Conservation (phyloP, 2,888 invertebrate species). For the Cephus spinipes region DNA sequence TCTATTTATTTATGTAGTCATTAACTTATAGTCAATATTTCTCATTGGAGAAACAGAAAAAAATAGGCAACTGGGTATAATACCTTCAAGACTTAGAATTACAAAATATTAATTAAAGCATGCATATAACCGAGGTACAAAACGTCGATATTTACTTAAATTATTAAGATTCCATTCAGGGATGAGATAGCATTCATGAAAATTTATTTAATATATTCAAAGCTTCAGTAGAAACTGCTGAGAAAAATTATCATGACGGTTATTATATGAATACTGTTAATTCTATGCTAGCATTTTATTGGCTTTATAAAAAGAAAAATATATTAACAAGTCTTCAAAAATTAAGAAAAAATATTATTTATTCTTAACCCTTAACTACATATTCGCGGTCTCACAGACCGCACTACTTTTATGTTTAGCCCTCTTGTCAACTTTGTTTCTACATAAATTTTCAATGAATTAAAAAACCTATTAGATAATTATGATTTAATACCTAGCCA, state of each 20-base stretch:
- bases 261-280: background rate
- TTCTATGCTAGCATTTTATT: background rate
- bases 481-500: no score
- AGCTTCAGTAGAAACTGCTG: background rate
- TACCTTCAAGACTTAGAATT: conserved; percentile 14
- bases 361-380: background rate
- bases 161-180: background rate
- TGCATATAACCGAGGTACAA: background rate
- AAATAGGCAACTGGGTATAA: conserved; percentile 12
- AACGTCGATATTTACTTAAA: background rate
- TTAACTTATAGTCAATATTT: conserved; percentile 26
- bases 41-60: conserved; percentile 14
- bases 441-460: no score
- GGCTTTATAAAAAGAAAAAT: background rate
- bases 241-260: background rate
- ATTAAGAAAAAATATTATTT: background rate
- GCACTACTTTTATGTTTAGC: no score
- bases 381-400: no score
- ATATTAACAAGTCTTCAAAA: background rate
- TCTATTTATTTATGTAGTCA: conserved; percentile 22
- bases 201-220: background rate
- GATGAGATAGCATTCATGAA: background rate
- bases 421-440: no score
- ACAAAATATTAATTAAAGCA: background rate
- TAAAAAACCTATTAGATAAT: no score